Conservation (phyloP, 2,113 vertebrate genomes). For the Hippolais icterina region DNA sequence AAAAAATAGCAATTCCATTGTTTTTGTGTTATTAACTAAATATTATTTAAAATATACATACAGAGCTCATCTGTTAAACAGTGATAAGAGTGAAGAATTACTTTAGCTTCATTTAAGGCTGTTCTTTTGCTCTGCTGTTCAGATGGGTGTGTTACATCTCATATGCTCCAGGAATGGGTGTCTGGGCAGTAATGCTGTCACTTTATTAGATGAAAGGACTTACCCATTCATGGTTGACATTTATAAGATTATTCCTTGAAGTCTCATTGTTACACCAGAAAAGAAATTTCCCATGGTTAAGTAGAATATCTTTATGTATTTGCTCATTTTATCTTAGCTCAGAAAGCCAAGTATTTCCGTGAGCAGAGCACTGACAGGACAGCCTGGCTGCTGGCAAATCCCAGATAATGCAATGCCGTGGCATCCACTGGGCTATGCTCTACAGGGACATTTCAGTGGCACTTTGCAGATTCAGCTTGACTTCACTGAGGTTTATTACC, state of each 20-base stretch:
- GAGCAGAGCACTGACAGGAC: not conserved
- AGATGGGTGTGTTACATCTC: not conserved
- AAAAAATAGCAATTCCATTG: not conserved
- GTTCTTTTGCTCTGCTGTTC: not conserved
- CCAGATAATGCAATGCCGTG: accelerated
- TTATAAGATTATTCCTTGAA: not conserved
- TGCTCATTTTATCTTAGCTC: not conserved
- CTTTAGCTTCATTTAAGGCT: not conserved
- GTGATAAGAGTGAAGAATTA: not conserved
- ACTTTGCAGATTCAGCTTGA: not conserved
- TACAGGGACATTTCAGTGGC: not conserved
- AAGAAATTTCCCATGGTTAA: not conserved
- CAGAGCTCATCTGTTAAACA: not conserved
- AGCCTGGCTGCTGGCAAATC: not conserved
- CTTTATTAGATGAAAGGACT: not conserved
- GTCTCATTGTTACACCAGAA: not conserved
- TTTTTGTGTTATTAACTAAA: not conserved
- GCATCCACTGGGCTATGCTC: not conserved
- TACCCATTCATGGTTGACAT: not conserved
- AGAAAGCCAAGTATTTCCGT: not conserved
- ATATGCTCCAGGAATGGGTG: not conserved
- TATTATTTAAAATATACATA: not conserved
- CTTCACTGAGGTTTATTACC: constrained; percentile 34
- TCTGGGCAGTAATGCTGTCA: not conserved
- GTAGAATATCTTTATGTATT: not conserved